Evolutionary conservation across 2,888 invertebrate genomes (phyloP).

Genomic region (Amiota mariae): DNA sequence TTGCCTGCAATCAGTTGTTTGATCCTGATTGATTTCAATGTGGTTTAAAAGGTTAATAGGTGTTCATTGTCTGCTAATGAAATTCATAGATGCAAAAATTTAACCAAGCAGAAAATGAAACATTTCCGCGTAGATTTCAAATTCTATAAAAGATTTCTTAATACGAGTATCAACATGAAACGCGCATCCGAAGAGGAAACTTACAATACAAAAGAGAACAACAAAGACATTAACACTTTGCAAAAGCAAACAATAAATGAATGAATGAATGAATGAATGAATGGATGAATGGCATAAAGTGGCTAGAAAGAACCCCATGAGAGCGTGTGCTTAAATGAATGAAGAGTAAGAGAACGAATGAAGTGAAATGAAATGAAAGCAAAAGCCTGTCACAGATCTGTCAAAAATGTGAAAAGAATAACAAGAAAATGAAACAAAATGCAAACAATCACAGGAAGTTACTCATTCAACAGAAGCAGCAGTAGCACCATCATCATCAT

Average conservation of each 20-base stretch:
- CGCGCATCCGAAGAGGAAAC: constrained; percentile 6
- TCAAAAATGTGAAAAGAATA: constrained; percentile 52
- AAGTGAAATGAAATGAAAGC: constrained; percentile 17
- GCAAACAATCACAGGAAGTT: constrained; percentile 68
- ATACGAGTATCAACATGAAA: background rate
- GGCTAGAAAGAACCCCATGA: constrained; percentile 42
- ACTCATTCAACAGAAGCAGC: constrained; percentile 43
- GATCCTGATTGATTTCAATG: too few relatives aligned
- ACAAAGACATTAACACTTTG: constrained; percentile 27
- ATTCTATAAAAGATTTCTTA: too few relatives aligned
- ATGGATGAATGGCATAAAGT: constrained; percentile 52
- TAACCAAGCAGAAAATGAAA: constrained; percentile 59
- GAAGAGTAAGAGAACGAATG: background rate
- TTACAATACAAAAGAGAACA: constrained; percentile 4
- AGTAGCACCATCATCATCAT: constrained; percentile 15
- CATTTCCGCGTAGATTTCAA: constrained; percentile 51
- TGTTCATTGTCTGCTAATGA: background rate
- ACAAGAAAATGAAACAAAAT: constrained; percentile 39
- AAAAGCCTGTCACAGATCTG: constrained; percentile 62
- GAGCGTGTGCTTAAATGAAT: too few relatives aligned
- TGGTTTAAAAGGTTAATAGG: too few relatives aligned
- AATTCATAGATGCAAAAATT: constrained; percentile 4
- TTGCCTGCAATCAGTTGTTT: too few relatives aligned
- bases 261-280: too few relatives aligned
- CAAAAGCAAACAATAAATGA: background rate